phyloP scores from a whole-genome alignment of 2,797 vertebrate genomes.

The Falco rusticolus region DNA sequence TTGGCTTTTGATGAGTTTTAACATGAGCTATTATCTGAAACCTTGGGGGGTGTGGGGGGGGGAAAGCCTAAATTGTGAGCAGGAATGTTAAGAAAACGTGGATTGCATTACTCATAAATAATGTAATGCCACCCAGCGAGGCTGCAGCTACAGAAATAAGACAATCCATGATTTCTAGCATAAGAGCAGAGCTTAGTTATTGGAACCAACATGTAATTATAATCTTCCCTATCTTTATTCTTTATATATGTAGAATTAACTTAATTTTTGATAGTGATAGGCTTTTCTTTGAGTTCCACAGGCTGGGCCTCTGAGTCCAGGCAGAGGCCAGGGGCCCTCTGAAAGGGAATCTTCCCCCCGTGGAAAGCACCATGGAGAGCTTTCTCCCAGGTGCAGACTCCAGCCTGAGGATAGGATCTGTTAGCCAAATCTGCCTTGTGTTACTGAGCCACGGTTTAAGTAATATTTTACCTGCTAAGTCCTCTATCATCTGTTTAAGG shows the following conservation, averaged over 20 bases:
- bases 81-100: conserved; percentile 24
- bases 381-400: not conserved
- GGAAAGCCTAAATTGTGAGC: not conserved
- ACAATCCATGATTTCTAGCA: conserved; percentile 21
- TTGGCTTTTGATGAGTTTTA: conserved; percentile 11
- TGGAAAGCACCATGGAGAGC: not conserved
- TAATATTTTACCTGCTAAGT: conserved; percentile 2
- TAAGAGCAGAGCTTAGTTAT: not conserved
- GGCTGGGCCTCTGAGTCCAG: conserved; percentile 1
- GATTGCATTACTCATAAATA: conserved; percentile 52
- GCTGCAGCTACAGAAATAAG: not conserved
- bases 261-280: conserved; percentile 2
- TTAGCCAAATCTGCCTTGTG: not conserved
- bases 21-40: not conserved
- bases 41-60: not conserved
- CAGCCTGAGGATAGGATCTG: not conserved
- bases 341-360: not conserved
- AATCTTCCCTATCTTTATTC: not conserved
- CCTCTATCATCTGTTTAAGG: not conserved
- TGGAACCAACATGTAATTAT: not conserved
- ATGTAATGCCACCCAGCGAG: conserved; percentile 9
- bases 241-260: conserved; percentile 7
- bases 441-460: not conserved
- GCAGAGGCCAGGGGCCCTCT: conserved; percentile 48
- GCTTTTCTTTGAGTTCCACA: conserved; percentile 35